A percentile compares a stretch with the other conserved stretches of the same genome.
Evolutionary conservation across 2,797 vertebrate species (phyloP).

Genomic region (Uromys caudimaculatus): DNA sequence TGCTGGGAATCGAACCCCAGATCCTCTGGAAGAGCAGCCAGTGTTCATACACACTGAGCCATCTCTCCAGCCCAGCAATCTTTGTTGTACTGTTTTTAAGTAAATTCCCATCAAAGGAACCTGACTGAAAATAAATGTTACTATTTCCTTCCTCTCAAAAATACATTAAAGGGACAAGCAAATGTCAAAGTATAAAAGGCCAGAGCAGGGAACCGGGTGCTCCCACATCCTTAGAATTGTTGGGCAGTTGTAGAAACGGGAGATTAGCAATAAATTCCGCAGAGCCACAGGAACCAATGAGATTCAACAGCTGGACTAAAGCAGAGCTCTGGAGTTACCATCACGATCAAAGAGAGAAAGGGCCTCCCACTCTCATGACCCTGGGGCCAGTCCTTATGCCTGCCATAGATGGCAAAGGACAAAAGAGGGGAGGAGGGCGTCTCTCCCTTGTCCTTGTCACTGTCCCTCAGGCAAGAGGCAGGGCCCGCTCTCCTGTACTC

Average conservation of each 20-base stretch:
- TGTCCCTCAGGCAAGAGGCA: too few species aligned
- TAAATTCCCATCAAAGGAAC: slow-evolving; percentile 29
- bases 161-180: slow-evolving; percentile 19
- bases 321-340: neutral
- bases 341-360: neutral
- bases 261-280: neutral
- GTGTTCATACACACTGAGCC: neutral
- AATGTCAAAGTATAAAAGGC: neutral
- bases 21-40: neutral
- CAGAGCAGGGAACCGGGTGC: neutral
- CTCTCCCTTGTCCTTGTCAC: too few species aligned
- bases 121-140: neutral
- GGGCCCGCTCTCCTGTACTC: too few species aligned
- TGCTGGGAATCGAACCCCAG: neutral
- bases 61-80: neutral
- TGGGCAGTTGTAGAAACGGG: neutral
- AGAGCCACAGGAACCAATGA: neutral
- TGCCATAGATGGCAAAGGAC: too few species aligned
- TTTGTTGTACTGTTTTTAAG: slow-evolving; percentile 47
- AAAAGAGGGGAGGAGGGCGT: too few species aligned
- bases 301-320: neutral
- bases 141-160: slow-evolving; percentile 12
- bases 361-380: neutral
- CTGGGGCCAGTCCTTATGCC: too few species aligned
- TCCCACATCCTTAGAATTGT: neutral